A percentile compares a stretch with the other conserved stretches of the same genome.
Evolutionary conservation across 2,113 vertebrate genomes (phyloP).

Genomic region (Zapus hudsonius): DNA sequence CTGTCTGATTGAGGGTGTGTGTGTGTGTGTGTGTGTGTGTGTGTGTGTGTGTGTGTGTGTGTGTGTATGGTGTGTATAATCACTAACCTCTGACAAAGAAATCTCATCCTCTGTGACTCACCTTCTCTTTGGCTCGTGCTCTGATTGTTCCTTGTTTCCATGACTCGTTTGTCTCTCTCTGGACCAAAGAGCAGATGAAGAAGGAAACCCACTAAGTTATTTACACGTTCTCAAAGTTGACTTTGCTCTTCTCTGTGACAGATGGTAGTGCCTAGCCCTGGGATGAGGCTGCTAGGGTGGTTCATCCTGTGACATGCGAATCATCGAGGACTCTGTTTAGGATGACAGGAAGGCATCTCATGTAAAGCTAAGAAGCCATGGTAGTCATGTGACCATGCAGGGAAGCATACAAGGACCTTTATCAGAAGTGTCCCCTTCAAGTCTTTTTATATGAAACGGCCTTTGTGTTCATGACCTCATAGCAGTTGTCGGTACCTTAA

Average conservation of each 20-base stretch:
- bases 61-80: not conserved
- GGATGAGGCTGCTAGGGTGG: not conserved
- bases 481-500: no score
- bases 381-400: not conserved
- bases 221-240: not conserved
- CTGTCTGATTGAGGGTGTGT: not conserved
- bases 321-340: not conserved
- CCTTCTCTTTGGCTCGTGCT: not conserved
- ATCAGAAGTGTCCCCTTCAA: not conserved
- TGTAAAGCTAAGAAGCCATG: not conserved
- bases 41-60: not conserved
- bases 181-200: not conserved
- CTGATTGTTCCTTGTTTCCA: not conserved
- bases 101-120: not conserved
- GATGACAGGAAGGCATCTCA: not conserved
- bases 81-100: slow-evolving; percentile 7
- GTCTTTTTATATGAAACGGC: no score
- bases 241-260: not conserved
- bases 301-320: not conserved
- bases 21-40: not conserved
- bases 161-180: not conserved
- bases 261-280: not conserved
- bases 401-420: not conserved
- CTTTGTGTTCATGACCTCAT: no score
- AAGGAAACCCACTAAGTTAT: not conserved